Base-by-base conservation (phyloP, 2,797 vertebrate species). In the Hippocampus kuda region DNA sequence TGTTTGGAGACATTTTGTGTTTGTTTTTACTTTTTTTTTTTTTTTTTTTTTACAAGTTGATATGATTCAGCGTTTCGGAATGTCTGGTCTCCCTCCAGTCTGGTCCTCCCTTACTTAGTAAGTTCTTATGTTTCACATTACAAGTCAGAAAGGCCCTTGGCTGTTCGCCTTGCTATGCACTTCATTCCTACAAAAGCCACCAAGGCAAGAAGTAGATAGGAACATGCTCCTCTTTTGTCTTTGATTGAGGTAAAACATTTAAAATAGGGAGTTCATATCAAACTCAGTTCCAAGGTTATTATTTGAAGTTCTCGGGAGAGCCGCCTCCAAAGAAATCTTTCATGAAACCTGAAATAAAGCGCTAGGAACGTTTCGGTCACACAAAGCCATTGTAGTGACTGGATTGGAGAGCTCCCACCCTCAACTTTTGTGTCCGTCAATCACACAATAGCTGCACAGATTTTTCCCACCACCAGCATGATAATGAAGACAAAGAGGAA, bases 381-480 rank as follows among this genome's bases (percentile, higher is more conserved):
- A 72, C 73, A 76, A 72, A 78, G 74, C 76, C 34, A 80, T 79
- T 61, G 76, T 83, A 75, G 13, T 74, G 68, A 12, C 68, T 79
- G 79, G 75, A 88, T 86, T 77, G 81, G 81, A 77, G 75, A 76
- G 88, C 81, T 88, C 89, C 85, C 77, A 74, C 79, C 83, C 81
- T 81, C 83, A 74, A 85, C 82, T 82, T 91, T 88, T 89, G 80
- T 90, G 85, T 89, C 85, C 81, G 72, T 78, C 83, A 81, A 80
- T 80, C 81, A 85, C 72, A 91, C 87, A 92, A 91, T 89, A 83
- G 82, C 67, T 5, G 68, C 0, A 22, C 51, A 24, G 79, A 79
- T 84, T 91, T 88, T 94, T 93, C 92, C 93, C 92, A 93, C 91
- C 90, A 76, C 72, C 88, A 87, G 86, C 88, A 89, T 92, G 86